Percentiles rank a stretch among this genome's conserved stretches.
Conservation (phyloP, 37 sponge, comb jelly and placozoan genomes). For the Beroe forskalii region DNA sequence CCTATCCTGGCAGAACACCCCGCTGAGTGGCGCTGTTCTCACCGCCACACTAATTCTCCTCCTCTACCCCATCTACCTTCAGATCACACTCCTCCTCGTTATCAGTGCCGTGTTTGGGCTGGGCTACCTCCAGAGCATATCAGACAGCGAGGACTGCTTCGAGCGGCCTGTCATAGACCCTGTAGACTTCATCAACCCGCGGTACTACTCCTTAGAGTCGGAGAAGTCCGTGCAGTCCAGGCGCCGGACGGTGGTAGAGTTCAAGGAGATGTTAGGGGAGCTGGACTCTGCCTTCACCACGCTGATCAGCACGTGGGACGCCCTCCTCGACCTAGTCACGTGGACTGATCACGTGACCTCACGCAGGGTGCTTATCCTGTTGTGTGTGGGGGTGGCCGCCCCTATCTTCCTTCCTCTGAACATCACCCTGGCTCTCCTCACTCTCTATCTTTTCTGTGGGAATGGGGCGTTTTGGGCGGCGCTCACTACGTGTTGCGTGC, state of each 20-base stretch:
- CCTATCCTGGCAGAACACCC: conserved; percentile 42
- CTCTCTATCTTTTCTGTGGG: conserved; percentile 7
- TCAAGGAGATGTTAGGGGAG: conserved; percentile 1
- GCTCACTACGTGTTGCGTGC: neutral
- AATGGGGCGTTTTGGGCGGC: neutral
- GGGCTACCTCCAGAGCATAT: neutral
- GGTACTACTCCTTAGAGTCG: conserved; percentile 9
- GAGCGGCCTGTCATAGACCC: neutral
- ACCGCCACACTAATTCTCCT: neutral
- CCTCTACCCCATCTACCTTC: neutral
- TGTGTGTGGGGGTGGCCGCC: neutral
- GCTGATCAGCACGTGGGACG: neutral
- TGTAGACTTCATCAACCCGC: conserved; percentile 12
- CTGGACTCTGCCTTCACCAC: neutral
- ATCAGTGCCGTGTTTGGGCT: neutral
- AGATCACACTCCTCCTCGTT: neutral
- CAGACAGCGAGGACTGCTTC: neutral
- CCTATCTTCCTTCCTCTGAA: neutral
- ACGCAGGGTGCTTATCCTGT: neutral
- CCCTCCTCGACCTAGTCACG: neutral
- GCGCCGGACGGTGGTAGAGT: neutral
- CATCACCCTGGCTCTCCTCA: neutral
- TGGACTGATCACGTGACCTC: neutral
- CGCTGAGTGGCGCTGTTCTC: neutral
- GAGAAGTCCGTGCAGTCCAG: neutral